Evolutionary conservation across 2,113 vertebrate species (phyloP).

Genomic region (Coregonus clupeaformis): DNA sequence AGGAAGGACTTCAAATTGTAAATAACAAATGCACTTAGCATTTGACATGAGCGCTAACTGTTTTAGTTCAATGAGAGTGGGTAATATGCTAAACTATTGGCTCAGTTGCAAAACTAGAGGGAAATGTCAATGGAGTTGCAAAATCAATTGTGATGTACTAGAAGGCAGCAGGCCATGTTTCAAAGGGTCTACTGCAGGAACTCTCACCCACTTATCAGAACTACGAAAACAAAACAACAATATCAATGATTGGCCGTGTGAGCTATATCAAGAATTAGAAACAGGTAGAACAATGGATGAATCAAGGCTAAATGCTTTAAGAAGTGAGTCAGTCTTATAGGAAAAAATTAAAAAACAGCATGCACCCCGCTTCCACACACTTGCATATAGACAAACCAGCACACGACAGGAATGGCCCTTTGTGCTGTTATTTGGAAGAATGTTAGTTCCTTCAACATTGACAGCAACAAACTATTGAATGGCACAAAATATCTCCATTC

Average conservation of each 20-base stretch:
- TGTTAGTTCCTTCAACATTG: neutral
- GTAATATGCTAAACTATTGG: too few species aligned
- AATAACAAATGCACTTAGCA: too few species aligned
- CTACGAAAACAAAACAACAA: slow-evolving; percentile 31
- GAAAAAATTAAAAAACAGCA: slow-evolving; percentile 45
- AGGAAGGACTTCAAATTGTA: too few species aligned
- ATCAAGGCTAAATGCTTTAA: slow-evolving; percentile 33
- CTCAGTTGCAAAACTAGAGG: too few species aligned
- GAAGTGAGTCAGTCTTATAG: slow-evolving; percentile 37
- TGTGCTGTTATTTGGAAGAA: neutral
- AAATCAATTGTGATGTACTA: too few species aligned
- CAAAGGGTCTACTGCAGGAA: slow-evolving; percentile 34
- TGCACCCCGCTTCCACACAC: slow-evolving; percentile 2
- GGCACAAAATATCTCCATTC: neutral
- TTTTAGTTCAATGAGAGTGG: too few species aligned
- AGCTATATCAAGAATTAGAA: slow-evolving; percentile 49
- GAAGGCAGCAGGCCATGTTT: too few species aligned
- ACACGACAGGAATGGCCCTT: neutral
- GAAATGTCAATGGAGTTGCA: too few species aligned
- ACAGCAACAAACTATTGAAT: neutral
- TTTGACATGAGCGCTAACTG: too few species aligned
- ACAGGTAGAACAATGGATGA: slow-evolving; percentile 60
- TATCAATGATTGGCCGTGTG: slow-evolving; percentile 37
- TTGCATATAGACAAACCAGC: neutral
- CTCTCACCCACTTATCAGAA: slow-evolving; percentile 43